Evolutionary conservation across 2,888 invertebrate species (phyloP), one percentile per base, ranked within the genome.

Genomic region (Andricus curvator): DNA sequence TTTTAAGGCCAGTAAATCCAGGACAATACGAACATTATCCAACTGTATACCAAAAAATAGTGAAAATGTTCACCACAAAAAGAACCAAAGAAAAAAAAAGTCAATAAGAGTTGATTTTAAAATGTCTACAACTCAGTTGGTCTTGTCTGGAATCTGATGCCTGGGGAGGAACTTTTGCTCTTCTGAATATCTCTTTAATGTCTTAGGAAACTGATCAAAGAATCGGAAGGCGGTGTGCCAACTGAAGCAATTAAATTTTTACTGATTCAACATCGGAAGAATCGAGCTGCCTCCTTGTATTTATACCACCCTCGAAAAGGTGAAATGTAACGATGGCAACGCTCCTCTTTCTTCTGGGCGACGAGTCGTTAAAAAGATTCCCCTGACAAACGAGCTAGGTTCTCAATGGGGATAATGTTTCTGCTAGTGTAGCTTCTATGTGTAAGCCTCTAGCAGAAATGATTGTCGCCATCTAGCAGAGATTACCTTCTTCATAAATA

Each of bases 171-270:
- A 25, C 22, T 17, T 13, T 29, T 29, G 17, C 64, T 64, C 64
- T 6, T 64, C 64, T 22, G 64, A 25, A 64, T 64, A 29, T 64
- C 29, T 29, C 64, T 64, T 64, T 64, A 64, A 64, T 64, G 64
- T 25, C 64, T 5, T 1, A 29, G 64, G 29, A 64, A 64, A 64
- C 64, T 64, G 64, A 64, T 64, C 64, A 64, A 64, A 64, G 64
- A 64, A 64, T 64, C 64, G 29, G 29, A 64, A 64, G 64, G 15
- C 64, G 64, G 64, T 64, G 8, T 64, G 22, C 64, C 64, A 64
- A 64, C 29, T 64, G 64, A 29, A 67, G 67, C 67, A 67, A 67
- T 67, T 67, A 67, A 67, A 67, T 67, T 67, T 67, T 67, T 67
- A 37, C 67, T 20, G 67, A 67, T 67, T 67, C 67, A n/a, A 67